Conservation (phyloP, 2,888 invertebrate genomes). For the Rhagonycha lutea region DNA sequence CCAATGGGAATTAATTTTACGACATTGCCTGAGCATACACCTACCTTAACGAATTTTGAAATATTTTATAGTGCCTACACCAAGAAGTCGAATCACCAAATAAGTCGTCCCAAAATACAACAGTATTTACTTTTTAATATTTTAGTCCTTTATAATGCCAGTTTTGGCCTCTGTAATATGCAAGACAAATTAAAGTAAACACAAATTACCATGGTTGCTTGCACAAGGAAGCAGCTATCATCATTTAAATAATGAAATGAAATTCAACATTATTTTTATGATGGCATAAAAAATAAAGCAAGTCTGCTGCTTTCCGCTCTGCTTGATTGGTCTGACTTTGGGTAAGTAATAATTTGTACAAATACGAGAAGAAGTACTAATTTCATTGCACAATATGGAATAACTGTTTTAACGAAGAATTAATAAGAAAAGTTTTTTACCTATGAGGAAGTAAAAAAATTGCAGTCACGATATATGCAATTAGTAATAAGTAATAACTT, state of each 20-base stretch:
- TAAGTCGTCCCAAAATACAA: not conserved
- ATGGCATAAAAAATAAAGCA: too few species aligned
- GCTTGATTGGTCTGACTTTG: too few species aligned
- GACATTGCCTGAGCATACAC: not conserved
- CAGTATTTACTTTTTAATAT: not conserved
- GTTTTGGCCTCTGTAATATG: not conserved
- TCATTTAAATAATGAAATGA: not conserved
- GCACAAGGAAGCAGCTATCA: not conserved
- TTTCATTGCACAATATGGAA: too few species aligned
- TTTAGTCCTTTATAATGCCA: not conserved
- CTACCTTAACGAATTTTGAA: not conserved
- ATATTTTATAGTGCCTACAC: not conserved
- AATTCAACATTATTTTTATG: not conserved
- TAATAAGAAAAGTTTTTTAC: too few species aligned
- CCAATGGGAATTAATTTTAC: not conserved
- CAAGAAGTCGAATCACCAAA: not conserved
- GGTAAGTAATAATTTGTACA: too few species aligned
- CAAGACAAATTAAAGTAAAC: not conserved
- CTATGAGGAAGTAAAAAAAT: too few species aligned
- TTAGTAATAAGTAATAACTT: too few species aligned
- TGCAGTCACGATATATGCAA: too few species aligned
- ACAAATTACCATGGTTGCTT: not conserved
- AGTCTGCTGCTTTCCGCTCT: too few species aligned
- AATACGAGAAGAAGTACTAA: too few species aligned
- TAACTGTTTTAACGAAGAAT: too few species aligned